A percentile compares a stretch with the other conserved stretches of the same genome.
phyloP scores from a whole-genome alignment of 2,797 vertebrate species.

The Gastrophryne carolinensis region DNA sequence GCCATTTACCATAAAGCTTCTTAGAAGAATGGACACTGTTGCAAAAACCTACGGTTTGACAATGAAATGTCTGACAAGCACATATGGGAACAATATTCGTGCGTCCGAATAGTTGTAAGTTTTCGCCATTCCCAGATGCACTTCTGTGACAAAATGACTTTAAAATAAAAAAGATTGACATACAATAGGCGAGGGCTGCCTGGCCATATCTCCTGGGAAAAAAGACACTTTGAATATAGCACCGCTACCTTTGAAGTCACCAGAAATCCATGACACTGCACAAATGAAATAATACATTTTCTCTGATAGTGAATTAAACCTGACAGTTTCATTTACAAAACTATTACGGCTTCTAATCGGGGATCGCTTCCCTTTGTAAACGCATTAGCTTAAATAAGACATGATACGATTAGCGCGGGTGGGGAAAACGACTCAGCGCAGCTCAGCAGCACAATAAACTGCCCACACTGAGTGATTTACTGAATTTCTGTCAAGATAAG shows the following conservation, averaged over 20 bases:
- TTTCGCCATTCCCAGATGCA: no score
- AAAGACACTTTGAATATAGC: constrained; percentile 31
- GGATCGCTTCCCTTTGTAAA: constrained; percentile 22
- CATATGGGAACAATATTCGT: no score
- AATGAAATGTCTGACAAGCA: no score
- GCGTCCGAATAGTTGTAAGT: no score
- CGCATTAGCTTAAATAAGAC: constrained; percentile 33
- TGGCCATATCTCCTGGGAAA: constrained; percentile 9
- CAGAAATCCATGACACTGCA: constrained; percentile 27
- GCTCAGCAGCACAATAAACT: background rate
- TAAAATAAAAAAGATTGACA: background rate
- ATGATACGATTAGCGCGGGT: constrained; percentile 28
- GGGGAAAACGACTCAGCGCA: background rate
- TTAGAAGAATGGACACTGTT: no score
- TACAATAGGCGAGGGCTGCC: background rate
- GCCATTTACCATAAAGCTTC: no score
- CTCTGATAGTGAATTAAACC: constrained; percentile 35
- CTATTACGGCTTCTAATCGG: constrained; percentile 30
- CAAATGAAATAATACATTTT: constrained; percentile 28
- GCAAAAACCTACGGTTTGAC: no score
- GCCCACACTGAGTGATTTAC: background rate
- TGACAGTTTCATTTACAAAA: constrained; percentile 31
- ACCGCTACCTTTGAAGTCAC: constrained; percentile 3
- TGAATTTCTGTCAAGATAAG: constrained; percentile 7
- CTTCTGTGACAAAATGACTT: background rate